phyloP scores from a whole-genome alignment of 2,797 vertebrate species.

The Micromesistius poutassou region DNA sequence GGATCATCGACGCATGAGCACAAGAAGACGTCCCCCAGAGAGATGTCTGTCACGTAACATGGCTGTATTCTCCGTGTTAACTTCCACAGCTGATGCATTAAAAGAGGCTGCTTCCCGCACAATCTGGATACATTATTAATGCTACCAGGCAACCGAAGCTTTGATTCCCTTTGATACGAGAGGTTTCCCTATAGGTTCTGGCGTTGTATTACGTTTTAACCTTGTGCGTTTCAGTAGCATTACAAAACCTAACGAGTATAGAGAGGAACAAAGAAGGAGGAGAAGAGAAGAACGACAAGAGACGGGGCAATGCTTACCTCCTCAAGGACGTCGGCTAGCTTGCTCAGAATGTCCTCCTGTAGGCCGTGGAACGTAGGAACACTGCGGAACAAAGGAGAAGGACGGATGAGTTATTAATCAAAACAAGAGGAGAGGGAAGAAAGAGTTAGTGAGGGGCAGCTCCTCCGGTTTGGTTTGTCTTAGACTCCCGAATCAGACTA shows the following conservation, averaged over 20 bases:
- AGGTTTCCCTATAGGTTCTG: not conserved
- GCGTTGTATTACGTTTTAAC: not conserved
- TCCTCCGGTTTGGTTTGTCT: not conserved
- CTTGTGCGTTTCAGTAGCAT: not conserved
- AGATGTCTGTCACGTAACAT: too few species aligned
- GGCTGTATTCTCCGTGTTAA: too few species aligned
- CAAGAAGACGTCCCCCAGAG: too few species aligned
- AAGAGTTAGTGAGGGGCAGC: not conserved
- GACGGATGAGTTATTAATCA: constrained; percentile 1
- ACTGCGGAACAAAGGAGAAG: constrained; percentile 60
- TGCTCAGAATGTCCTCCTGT: constrained; percentile 92
- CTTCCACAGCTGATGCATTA: too few species aligned
- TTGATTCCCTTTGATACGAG: not conserved
- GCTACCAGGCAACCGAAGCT: not conserved
- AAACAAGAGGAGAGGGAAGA: constrained; percentile 6
- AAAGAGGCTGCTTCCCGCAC: too few species aligned
- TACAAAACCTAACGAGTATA: too few species aligned
- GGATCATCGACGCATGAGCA: too few species aligned
- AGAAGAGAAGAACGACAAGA: not conserved
- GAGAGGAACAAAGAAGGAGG: not conserved
- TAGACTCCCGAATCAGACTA: not conserved
- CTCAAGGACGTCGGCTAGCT: constrained; percentile 92
- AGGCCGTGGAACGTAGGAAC: constrained; percentile 91
- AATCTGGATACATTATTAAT: too few species aligned
- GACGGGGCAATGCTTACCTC: constrained; percentile 78